phyloP scores from a whole-genome alignment of 2,888 invertebrate genomes.

The Exephanes ischioxanthus region DNA sequence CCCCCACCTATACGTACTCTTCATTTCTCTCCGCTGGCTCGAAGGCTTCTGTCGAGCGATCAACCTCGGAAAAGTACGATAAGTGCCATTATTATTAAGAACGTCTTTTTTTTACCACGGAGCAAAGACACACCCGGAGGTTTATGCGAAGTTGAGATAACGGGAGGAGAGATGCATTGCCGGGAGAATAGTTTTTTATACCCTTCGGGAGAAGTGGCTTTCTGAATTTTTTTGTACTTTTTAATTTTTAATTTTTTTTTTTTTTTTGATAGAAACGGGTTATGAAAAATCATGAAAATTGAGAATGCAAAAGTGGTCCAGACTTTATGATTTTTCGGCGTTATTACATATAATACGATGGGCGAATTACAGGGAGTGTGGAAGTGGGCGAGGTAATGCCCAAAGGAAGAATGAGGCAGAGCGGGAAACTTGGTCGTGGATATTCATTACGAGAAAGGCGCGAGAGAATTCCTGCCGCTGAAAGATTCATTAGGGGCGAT shows the following conservation, averaged over 20 bases:
- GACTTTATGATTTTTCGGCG: conserved; percentile 7
- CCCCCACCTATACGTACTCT: conserved; percentile 2
- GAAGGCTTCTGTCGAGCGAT: conserved; percentile 35
- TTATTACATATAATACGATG: conserved; percentile 13
- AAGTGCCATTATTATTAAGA: conserved; percentile 69
- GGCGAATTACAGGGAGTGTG: conserved; percentile 12
- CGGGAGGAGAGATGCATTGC: conserved; percentile 56
- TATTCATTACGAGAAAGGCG: conserved; percentile 76
- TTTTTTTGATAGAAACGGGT: background rate
- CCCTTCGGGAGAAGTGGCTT: background rate
- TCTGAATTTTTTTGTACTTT: conserved; percentile 24
- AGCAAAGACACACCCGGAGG: conserved; percentile 24
- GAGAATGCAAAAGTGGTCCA: background rate
- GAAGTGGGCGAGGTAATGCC: conserved; percentile 27
- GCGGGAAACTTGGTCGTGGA: conserved; percentile 75
- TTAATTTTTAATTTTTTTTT: background rate
- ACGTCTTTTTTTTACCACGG: conserved; percentile 56
- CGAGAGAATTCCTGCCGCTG: conserved; percentile 53
- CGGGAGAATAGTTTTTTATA: conserved; percentile 32
- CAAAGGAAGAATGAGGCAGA: conserved; percentile 54
- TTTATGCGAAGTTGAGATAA: conserved; percentile 30
- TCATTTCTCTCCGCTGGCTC: conserved; percentile 29
- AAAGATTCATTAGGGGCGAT: conserved; percentile 79
- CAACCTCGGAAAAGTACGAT: conserved; percentile 70
- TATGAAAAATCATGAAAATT: background rate